phyloP scores from a whole-genome alignment of 2,888 invertebrate genomes.

The Acleris emargana region DNA sequence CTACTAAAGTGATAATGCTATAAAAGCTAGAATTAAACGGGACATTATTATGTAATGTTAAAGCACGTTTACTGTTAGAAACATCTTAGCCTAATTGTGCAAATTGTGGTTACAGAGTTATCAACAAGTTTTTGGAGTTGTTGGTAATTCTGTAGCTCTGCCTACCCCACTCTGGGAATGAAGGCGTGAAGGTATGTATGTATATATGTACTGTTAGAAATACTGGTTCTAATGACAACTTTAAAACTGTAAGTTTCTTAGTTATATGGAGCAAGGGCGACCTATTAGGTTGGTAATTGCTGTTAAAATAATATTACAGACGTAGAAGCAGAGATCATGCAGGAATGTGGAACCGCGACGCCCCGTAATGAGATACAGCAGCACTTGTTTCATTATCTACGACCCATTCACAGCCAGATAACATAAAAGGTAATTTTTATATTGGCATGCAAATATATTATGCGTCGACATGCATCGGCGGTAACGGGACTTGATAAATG shows the following conservation, averaged over 20 bases:
- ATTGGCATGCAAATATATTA: constrained; percentile 29
- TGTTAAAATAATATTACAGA: constrained; percentile 31
- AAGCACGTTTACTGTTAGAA: constrained; percentile 7
- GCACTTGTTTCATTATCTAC: constrained; percentile 59
- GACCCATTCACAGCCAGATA: constrained; percentile 52
- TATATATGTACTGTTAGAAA: constrained; percentile 7
- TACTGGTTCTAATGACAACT: neutral
- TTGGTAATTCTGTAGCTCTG: too few relatives aligned
- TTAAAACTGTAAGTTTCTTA: neutral
- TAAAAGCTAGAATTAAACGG: constrained; percentile 12
- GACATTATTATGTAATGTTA: constrained; percentile 13
- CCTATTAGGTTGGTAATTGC: constrained; percentile 19
- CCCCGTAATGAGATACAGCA: constrained; percentile 69
- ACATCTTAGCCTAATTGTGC: too few relatives aligned
- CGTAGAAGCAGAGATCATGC: constrained; percentile 48
- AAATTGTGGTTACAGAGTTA: too few relatives aligned
- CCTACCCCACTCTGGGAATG: too few relatives aligned
- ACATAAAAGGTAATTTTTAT: constrained; percentile 35
- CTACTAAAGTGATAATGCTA: constrained; percentile 9
- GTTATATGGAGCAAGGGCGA: constrained; percentile 19
- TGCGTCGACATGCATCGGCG: constrained; percentile 22
- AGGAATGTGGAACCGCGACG: constrained; percentile 54
- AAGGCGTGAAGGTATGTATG: too few relatives aligned
- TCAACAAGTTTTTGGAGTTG: too few relatives aligned
- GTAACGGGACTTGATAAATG: constrained; percentile 22